A percentile compares a stretch with the other conserved stretches of the same genome.
These are phyloP conservation scores for Diacarnus erythraeanus DNA, from an alignment of 37 sponge, comb jelly and placozoan genomes.

Conservation along the genomic window DNA sequence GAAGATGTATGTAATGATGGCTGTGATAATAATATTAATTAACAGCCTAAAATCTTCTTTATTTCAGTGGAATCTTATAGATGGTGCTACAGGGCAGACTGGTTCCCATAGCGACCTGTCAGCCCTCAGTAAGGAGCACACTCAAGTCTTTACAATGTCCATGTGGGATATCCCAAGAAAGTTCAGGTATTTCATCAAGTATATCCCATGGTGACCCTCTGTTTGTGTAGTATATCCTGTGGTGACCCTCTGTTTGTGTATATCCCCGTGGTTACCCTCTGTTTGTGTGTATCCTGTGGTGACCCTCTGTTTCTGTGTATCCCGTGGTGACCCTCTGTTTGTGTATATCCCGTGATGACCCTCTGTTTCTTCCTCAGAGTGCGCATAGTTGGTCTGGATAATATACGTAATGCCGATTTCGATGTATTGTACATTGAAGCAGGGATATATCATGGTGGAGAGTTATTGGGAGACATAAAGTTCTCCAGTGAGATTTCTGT, in stretches of 20 bases:
- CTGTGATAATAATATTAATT: neutral
- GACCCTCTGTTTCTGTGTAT: too few species aligned
- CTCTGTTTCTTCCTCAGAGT: constrained; percentile 30
- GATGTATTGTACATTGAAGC: constrained; percentile 72
- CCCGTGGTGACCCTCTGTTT: neutral
- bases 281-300: neutral
- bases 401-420: constrained; percentile 19
- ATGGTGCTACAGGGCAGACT: constrained; percentile 71
- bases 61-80: constrained; percentile 72
- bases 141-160: constrained; percentile 82
- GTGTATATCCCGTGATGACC: neutral
- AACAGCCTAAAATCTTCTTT: neutral
- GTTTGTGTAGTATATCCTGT: constrained; percentile 4
- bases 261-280: neutral
- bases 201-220: too few species aligned
- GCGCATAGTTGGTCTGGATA: constrained; percentile 74
- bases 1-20: constrained; percentile 47
- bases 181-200: too few species aligned
- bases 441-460: constrained; percentile 87
- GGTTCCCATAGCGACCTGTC: constrained; percentile 86
- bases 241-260: neutral
- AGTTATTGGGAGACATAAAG: constrained; percentile 41
- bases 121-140: constrained; percentile 74
- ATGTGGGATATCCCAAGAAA: constrained; percentile 84
- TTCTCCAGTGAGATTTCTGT: constrained; percentile 42